Base-by-base conservation (phyloP, 2,113 vertebrate genomes). In the Oryzias celebensis region DNA sequence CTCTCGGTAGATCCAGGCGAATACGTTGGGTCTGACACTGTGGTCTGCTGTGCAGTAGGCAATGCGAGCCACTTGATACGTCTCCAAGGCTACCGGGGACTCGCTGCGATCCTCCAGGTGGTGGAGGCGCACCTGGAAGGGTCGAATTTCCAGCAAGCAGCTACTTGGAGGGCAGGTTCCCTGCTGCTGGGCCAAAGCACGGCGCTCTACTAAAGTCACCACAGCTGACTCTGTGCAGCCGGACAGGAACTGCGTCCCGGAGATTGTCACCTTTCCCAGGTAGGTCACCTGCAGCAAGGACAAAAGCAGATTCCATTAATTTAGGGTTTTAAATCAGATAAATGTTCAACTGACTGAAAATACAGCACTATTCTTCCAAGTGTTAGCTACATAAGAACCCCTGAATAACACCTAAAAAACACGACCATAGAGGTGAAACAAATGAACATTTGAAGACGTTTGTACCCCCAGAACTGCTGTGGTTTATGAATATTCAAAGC, bases 31-130 rank as follows among this genome's bases (percentile, higher is more conserved):
- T 86, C 93, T 94, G 83, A 95, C 68, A 2, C 94, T 87, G 86
- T 99, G 98, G 90, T 99, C 98, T 3, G 98, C 98, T 1, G 98
- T 98, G 94, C 98, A 99, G 89, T 98, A 99, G 74, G 98, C 98
- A 3, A 99, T 98, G 26, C 96, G 95, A 17, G 98, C 95, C 88
- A 99, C 98, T 91, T 99, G 97, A 88, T 97, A 99, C 78, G 96
- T 97, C 93, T 98, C 96, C 95, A 98, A 94, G 89, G 93, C 94
- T 51, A 95, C 85, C 0, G 94, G 94, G 0, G 94, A 94, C 84
- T 98, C 97, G 0, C 94, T 92, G 52, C 91, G 95, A 73, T 91
- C 92, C 56, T 96, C 94, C 44, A 97, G 91, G 78, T 98, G 97
- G 76, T 98, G 97, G 57, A 99, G 92, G 77, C 95, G 95, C 73